A percentile compares a stretch with the other conserved stretches of the same genome.
phyloP scores from a whole-genome alignment of 2,888 invertebrate genomes.

The Amorpha juglandis region DNA sequence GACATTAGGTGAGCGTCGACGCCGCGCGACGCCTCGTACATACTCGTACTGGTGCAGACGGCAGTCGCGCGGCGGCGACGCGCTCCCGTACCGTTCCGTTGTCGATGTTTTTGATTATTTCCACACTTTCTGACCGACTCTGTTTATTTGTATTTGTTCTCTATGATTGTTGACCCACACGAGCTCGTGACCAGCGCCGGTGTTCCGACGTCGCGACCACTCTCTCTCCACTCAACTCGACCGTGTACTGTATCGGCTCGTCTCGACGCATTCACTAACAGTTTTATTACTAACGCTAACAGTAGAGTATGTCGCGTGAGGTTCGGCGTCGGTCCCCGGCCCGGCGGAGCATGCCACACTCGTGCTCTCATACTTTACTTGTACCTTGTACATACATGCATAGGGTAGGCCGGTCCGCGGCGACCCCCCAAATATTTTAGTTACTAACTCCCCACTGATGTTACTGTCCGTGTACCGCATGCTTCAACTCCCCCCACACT shows the following conservation, averaged over 20 bases:
- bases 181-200: not conserved
- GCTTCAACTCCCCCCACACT: constrained; percentile 30
- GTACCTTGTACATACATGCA: not conserved
- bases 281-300: not conserved
- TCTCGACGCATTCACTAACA: not conserved
- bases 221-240: too few species aligned
- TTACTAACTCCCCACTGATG: constrained; percentile 59
- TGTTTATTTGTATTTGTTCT: not conserved
- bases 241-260: too few species aligned
- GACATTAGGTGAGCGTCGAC: constrained; percentile 7
- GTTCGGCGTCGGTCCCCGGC: not conserved
- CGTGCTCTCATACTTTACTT: too few species aligned
- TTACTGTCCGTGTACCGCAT: constrained; percentile 66
- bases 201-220: not conserved
- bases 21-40: not conserved
- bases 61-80: not conserved
- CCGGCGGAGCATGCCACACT: constrained; percentile 2
- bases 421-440: constrained; percentile 72
- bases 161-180: not conserved
- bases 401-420: constrained; percentile 49
- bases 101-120: not conserved
- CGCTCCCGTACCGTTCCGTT: not conserved
- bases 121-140: not conserved
- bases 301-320: not conserved
- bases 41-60: too few species aligned